Base-by-base conservation (phyloP, 92 coral and sea anemone species). In the Pocillopora meandrina region DNA sequence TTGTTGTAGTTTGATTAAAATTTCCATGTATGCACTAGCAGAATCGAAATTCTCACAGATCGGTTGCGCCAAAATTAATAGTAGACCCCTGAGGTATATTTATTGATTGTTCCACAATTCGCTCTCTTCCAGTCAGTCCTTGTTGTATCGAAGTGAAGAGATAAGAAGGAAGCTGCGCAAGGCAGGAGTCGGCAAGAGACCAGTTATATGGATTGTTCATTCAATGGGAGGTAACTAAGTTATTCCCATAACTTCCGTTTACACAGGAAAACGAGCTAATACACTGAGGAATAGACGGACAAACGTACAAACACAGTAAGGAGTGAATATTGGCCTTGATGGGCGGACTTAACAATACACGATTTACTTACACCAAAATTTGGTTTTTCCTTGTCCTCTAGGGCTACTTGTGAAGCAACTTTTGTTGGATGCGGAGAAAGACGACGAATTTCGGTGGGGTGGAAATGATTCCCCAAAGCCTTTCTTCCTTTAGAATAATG, bases 161-260 rank as follows among this genome's bases (percentile, higher is more conserved):
- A 91, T 96, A 52, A 90, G 93, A 92, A 88, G 87, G 82, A 96
- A 94, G 80, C 86, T 96, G 31, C 85, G 88, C 11, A 88, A 84
- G 34, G 98, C 98, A 19, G 98, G 98, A 14, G 91, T 96, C 15
- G 98, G 98, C 17, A 92, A 90, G 81, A 91, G 98, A 75, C 98
- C 98, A 0, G 98, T 96, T 3, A 90, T 96, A 11, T 96, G 98
- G 98, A 76, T 96, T 49, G 89, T 93, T 5, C 98, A 96, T 68
- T 96, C 98, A 11, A 94, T 96, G 98, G 98, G 98, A 89, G 98
- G 98, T 96, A 72, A 62, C 92, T 20, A 42, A 61, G 20, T 12
- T 56, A 56, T 49, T n/a, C 59, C 23, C 42, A 6, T 11, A 36
- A 71, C 75, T 7, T 71, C 16, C 34, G 16, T 10, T 19, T 10